Percentiles rank a stretch among this genome's conserved stretches.
These are phyloP conservation scores for Parotocinclus haroldoi DNA, from an alignment of 2,797 vertebrate species.

Conservation along the genomic window DNA sequence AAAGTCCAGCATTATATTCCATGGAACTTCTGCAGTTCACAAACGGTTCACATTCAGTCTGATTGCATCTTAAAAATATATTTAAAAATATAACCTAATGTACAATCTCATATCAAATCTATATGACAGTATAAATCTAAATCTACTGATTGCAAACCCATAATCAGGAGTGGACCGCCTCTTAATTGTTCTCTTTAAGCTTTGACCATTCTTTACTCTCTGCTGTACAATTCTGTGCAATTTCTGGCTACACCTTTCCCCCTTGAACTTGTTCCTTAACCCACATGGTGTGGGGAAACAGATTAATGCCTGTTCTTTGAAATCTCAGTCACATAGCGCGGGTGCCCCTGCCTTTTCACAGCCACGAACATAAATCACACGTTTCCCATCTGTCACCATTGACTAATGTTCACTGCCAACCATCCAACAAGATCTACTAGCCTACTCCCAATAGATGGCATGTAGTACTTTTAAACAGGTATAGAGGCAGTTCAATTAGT, in stretches of 20 bases:
- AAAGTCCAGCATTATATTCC: too few relatives aligned
- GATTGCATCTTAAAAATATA: too few relatives aligned
- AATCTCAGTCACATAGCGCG: conserved; percentile 62
- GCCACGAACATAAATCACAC: conserved; percentile 61
- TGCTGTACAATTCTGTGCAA: conserved; percentile 9
- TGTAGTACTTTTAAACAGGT: conserved; percentile 20
- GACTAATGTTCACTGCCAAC: conserved; percentile 58
- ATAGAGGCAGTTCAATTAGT: conserved; percentile 37
- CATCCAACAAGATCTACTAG: conserved; percentile 53
- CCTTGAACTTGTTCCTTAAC: conserved; percentile 67
- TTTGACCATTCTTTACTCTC: conserved; percentile 48
- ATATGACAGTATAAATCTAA: too few relatives aligned
- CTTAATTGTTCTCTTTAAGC: conserved; percentile 41
- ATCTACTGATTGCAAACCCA: too few relatives aligned
- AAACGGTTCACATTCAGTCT: too few relatives aligned
- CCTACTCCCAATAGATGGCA: conserved; percentile 58
- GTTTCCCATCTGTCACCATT: conserved; percentile 57
- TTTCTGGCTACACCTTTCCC: conserved; percentile 49
- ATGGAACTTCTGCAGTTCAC: too few relatives aligned
- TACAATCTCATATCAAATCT: too few relatives aligned
- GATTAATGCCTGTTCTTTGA: conserved; percentile 67
- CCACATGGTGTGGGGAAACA: conserved; percentile 52
- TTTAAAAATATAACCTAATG: too few relatives aligned
- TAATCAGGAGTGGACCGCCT: not conserved
- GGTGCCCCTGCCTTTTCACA: conserved; percentile 48